Base-by-base conservation (phyloP, 2,888 invertebrate species). In the Troilus luridus region DNA sequence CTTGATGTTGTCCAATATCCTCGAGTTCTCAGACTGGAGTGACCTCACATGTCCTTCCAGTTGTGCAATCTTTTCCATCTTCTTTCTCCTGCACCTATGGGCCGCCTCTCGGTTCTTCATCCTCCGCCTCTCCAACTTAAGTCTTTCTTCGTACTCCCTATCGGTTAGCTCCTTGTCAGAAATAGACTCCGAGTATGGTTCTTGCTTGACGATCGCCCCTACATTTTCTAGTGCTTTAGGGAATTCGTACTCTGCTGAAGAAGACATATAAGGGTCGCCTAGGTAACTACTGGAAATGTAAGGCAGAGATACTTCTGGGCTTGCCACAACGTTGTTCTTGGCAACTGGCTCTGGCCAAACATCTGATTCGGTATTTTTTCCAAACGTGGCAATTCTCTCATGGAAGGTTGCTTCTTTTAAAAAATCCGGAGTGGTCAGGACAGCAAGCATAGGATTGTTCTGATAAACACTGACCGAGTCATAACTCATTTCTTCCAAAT, bases 111-210 rank as follows among this genome's bases (percentile, higher is more conserved):
- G 9, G 56, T 85, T 85, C 21, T 85, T 85, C 85, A 85, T 56
- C 56, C 85, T 56, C 19, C 85, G 54, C 56, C 85, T 85, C 19
- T 85, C 85, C 56, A 85, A 58, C n/a, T 85, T 85, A 56, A 56
- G 56, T 58, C 56, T 85, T 56, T 85, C 85, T 85, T 85, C 85
- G 85, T 85, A 85, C 2, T 85, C 85, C 19, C 21, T 85, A 41
- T 85, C 85, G 5, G 85, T 85, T 6, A 85, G n/a, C 56, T 85
- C 85, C 85, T 85, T 85, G 85, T 85, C 85, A 56, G 85, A 85
- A 58, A 56, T n/a, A 12, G 85, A 14, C 9, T 85, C 85, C n/a
- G 54, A 58, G n/a, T 10, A 58, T 5, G 85, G 85, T 85, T 85
- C 85, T n/a, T 85, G 56, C 56, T 85, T 85, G 5, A 85, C 56